A percentile compares a stretch with the other conserved stretches of the same genome.
Conservation (phyloP, 2,113 vertebrate species). For the Damaliscus lunatus region DNA sequence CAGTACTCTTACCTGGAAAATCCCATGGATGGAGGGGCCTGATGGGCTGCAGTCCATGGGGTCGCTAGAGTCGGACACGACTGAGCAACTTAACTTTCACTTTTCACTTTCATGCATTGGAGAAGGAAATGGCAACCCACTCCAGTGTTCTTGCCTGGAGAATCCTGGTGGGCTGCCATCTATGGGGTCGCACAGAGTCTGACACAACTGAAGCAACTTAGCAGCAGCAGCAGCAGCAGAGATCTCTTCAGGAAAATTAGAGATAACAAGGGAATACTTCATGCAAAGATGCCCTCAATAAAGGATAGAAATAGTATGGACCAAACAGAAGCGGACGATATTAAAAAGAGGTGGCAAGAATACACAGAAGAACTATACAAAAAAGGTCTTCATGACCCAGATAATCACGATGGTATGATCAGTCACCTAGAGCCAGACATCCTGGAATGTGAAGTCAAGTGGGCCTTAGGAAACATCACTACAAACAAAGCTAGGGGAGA, state of each 20-base stretch:
- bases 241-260: not conserved
- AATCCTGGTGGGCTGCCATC: too few relatives aligned
- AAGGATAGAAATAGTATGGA: not conserved
- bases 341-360: not conserved
- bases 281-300: not conserved
- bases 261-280: not conserved
- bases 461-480: not conserved
- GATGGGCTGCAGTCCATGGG: too few relatives aligned
- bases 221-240: too few relatives aligned
- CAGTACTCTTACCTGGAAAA: too few relatives aligned
- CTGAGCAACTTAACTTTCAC: too few relatives aligned
- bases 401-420: not conserved
- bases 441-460: not conserved
- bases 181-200: too few relatives aligned
- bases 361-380: not conserved
- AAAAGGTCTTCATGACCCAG: not conserved
- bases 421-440: not conserved
- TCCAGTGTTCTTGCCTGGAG: too few relatives aligned
- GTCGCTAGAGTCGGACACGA: too few relatives aligned
- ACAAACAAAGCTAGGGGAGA: not conserved
- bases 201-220: too few relatives aligned
- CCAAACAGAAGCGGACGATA: not conserved
- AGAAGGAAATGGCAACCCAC: too few relatives aligned
- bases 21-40: too few relatives aligned
- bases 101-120: too few relatives aligned